Base-by-base conservation (phyloP, 2,888 invertebrate species). In the Melipona bicolor region DNA sequence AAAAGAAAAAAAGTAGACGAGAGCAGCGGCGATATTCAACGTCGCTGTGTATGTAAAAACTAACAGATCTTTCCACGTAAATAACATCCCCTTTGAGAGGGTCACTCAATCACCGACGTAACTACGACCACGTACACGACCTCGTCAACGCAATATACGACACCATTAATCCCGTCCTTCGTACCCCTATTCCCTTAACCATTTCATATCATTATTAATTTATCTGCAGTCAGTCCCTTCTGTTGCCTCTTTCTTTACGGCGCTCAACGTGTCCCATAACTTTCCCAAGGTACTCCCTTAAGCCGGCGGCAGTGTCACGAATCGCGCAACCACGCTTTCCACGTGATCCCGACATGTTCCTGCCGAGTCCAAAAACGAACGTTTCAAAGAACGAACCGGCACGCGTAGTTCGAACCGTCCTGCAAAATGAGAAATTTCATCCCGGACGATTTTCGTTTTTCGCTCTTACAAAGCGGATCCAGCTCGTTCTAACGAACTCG, bases 161-260 rank as follows among this genome's bases (percentile, higher is more conserved):
- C n/a, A 49, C 24, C 49, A 67, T 67, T 49, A 67, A 49, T 67
- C 21, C 32, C 36, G 11, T 6, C n/a, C 36, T 67, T 11, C 9
- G 43, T 43, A 67, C 17, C 24, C 9, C 43, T 67, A 67, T 49
- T 49, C 67, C 43, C 43, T 24, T 67, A 67, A 67, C 24, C 17
- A 67, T 67, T 49, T 49, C 67, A 49, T 67, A 67, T 49, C n/a
- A 67, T 67, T 67, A 67, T 67, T 49, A 49, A 67, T 67, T 67
- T 49, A 67, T 24, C 43, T 17, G 17, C 49, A 43, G n/a, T 49
- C 67, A 9, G 67, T 24, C 5, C 70, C 36, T 43, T 9, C 15
- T 43, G 4, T 56, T 43, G 36, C 19, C 9, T 36, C 17, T 43
- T 43, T 67, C 56, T 70, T 70, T 70, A 70, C 56, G 24, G n/a